Percentiles rank a stretch among this genome's conserved stretches.
Evolutionary conservation across 2,797 vertebrate species (phyloP).

Genomic region (Apodemus agrarius): DNA sequence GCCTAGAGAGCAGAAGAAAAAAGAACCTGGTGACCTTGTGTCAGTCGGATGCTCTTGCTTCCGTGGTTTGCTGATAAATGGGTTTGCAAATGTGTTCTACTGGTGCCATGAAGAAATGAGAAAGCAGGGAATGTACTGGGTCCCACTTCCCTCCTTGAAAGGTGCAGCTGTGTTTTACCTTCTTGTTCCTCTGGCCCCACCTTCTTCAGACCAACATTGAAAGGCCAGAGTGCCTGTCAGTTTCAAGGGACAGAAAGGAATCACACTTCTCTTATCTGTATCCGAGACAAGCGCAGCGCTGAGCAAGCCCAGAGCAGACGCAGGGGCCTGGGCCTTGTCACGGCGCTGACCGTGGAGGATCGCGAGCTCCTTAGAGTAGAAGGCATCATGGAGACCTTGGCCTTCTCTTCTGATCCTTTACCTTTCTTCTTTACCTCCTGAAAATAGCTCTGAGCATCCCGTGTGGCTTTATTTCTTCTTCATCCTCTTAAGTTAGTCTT

Average conservation of each 20-base stretch:
- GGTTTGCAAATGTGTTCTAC: neutral
- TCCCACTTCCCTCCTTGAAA: neutral
- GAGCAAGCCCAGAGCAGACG: neutral
- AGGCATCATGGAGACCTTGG: slow-evolving; percentile 17
- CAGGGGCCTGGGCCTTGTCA: neutral
- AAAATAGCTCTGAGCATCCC: slow-evolving; percentile 32
- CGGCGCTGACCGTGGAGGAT: neutral
- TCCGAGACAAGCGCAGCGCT: neutral
- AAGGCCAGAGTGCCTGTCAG: neutral
- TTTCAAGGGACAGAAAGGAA: neutral
- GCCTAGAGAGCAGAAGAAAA: neutral
- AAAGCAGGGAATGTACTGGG: neutral
- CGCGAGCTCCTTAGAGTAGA: neutral
- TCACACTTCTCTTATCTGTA: neutral
- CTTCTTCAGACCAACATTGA: slow-evolving; percentile 43
- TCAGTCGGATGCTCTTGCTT: neutral
- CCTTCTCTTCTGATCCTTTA: slow-evolving; percentile 52
- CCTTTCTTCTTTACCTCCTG: neutral
- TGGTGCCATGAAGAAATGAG: slow-evolving; percentile 12
- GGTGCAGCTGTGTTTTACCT: neutral
- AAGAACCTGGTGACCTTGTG: neutral
- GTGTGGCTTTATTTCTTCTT: slow-evolving; percentile 50
- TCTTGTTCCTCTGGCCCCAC: slow-evolving; percentile 31
- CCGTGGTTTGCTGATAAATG: neutral
- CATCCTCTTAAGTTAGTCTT: slow-evolving; percentile 3